Conservation (phyloP, 2,797 vertebrate genomes). For the Liasis olivaceus region DNA sequence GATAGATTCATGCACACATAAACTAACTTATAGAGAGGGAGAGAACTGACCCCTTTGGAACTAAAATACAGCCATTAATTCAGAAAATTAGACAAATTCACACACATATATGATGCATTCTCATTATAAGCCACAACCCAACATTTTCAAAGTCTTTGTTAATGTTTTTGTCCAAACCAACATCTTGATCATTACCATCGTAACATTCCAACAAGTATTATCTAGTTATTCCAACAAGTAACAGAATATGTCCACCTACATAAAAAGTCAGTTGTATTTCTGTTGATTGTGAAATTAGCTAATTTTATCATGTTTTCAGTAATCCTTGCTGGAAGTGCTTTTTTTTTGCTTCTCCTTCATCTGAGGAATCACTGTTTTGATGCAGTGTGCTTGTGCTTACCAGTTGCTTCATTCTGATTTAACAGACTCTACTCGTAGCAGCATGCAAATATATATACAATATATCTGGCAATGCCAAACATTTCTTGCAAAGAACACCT, state of each 20-base stretch:
- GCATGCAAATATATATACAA: neutral
- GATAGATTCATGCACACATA: neutral
- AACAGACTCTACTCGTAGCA: neutral
- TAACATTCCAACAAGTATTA: neutral
- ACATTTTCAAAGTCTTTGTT: neutral
- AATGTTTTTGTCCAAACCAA: neutral
- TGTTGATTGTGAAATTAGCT: neutral
- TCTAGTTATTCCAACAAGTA: neutral
- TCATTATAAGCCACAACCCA: neutral
- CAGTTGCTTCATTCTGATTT: neutral
- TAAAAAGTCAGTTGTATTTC: neutral
- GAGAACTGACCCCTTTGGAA: neutral
- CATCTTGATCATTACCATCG: neutral
- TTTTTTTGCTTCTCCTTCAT: neutral
- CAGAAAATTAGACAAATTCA: neutral
- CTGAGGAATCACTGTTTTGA: neutral
- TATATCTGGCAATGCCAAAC: neutral
- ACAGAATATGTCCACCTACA: neutral
- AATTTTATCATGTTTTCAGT: neutral
- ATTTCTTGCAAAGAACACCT: neutral
- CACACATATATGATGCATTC: neutral
- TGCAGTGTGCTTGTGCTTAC: neutral
- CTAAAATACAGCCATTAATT: neutral
- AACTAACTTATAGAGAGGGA: neutral
- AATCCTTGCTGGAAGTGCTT: neutral